phyloP scores from a whole-genome alignment of 2,888 invertebrate species.

The Orthosia gothica region DNA sequence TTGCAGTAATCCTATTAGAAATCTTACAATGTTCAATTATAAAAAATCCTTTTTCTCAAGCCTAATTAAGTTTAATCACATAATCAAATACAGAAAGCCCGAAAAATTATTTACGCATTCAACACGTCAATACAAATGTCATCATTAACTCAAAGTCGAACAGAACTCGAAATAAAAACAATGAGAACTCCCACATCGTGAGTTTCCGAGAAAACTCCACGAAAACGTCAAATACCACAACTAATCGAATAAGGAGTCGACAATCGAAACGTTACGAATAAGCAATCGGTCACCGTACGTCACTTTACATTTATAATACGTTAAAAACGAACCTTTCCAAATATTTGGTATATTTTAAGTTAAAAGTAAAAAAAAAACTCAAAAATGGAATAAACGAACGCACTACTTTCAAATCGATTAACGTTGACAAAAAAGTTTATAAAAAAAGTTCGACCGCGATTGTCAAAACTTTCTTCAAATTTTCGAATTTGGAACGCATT shows the following conservation, averaged over 20 bases:
- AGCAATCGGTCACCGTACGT: conserved; percentile 70
- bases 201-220: conserved; percentile 85
- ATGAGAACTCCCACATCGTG: conserved; percentile 85
- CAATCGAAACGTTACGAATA: conserved; percentile 78
- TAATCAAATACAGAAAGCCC: conserved; percentile 26
- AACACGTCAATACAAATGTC: conserved; percentile 85
- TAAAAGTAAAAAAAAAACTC: conserved; percentile 40
- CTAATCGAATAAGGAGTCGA: conserved; percentile 84
- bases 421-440: conserved; percentile 49
- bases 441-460: conserved; percentile 49
- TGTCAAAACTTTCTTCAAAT: conserved; percentile 55
- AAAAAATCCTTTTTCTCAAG: conserved; percentile 1
- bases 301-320: conserved; percentile 72
- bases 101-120: conserved; percentile 80
- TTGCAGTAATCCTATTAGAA: background rate
- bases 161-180: conserved; percentile 78
- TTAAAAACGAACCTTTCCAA: conserved; percentile 63
- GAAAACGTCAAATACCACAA: conserved; percentile 84
- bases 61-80: conserved; percentile 40
- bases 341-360: conserved; percentile 44
- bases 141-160: conserved; percentile 82
- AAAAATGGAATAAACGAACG: conserved; percentile 42
- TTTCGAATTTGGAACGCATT: conserved; percentile 82
- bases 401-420: conserved; percentile 48
- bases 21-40: conserved; percentile 23